These are phyloP conservation scores for Lota lota DNA, from an alignment of 2,113 vertebrate genomes.

Conservation along the genomic window DNA sequence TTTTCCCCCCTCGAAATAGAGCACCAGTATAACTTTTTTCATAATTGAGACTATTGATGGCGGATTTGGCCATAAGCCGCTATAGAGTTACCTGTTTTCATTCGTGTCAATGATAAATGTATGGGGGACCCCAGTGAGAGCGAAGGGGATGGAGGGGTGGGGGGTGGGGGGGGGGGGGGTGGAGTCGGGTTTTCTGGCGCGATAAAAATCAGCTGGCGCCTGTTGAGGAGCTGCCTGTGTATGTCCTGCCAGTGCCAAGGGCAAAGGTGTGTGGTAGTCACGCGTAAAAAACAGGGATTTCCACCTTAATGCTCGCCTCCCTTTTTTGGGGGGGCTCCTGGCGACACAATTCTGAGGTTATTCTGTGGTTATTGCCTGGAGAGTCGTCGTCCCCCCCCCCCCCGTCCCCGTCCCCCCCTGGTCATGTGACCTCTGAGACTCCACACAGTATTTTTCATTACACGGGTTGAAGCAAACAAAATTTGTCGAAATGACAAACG, in stretches of 20 bases:
- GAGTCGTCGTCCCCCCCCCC: no score
- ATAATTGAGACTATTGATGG: constrained; percentile 25
- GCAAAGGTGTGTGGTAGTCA: constrained; percentile 59
- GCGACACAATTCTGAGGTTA: no score
- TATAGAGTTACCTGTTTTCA: constrained; percentile 77
- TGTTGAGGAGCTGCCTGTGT: constrained; percentile 72
- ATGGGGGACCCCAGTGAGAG: constrained; percentile 49
- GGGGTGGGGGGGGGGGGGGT: constrained; percentile 56
- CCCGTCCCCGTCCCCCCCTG: no score
- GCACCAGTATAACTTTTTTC: constrained; percentile 29
- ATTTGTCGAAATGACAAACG: no score
- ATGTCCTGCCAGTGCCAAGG: constrained; percentile 64
- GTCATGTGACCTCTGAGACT: no score
- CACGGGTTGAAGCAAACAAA: no score
- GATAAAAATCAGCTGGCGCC: constrained; percentile 84
- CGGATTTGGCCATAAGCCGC: constrained; percentile 62
- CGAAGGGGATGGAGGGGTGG: constrained; percentile 47
- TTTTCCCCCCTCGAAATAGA: constrained; percentile 23
- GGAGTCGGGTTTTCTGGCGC: constrained; percentile 78
- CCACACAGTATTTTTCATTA: no score
- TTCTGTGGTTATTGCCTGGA: no score
- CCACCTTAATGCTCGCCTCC: constrained; percentile 9
- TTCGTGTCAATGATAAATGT: constrained; percentile 66
- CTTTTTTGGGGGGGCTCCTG: not conserved
- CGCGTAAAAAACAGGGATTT: constrained; percentile 30